These are phyloP conservation scores for Porites divaricata DNA, from an alignment of 92 coral and sea anemone genomes.

Conservation along the genomic window DNA sequence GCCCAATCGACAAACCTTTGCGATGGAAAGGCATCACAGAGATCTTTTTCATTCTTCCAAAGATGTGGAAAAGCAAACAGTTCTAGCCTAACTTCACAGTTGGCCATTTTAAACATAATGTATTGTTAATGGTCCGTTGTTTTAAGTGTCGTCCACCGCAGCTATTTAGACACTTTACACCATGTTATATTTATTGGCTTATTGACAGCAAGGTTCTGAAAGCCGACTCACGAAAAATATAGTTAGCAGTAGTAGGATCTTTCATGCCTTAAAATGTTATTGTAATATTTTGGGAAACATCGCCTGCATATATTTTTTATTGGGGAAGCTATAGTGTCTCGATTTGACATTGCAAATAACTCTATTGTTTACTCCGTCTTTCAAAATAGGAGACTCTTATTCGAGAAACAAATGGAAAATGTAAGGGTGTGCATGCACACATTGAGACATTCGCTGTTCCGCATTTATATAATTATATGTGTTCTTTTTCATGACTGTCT, in stretches of 20 bases:
- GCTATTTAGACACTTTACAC: slow-evolving; percentile 28
- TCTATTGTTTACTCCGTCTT: background rate
- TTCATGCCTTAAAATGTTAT: background rate
- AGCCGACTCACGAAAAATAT: slow-evolving; percentile 33
- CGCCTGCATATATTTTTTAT: background rate
- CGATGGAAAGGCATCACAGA: background rate
- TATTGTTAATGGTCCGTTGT: slow-evolving; percentile 3
- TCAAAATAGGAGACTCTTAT: background rate
- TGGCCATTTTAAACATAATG: background rate
- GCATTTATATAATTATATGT: background rate
- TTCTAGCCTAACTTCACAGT: background rate
- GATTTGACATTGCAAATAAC: background rate
- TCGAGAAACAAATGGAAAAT: background rate
- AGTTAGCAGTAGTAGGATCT: background rate
- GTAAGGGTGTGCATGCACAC: background rate
- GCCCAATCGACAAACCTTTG: background rate
- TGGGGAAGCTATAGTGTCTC: background rate
- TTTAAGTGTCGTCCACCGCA: slow-evolving; percentile 15
- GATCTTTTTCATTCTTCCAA: background rate
- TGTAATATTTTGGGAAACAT: background rate
- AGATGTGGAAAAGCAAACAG: background rate
- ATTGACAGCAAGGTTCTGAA: slow-evolving; percentile 24
- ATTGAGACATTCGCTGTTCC: background rate
- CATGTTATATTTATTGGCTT: slow-evolving; percentile 43
- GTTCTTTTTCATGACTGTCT: too few relatives aligned